Conservation (phyloP, 2,113 vertebrate genomes). For the Todiramphus saurophagus region DNA sequence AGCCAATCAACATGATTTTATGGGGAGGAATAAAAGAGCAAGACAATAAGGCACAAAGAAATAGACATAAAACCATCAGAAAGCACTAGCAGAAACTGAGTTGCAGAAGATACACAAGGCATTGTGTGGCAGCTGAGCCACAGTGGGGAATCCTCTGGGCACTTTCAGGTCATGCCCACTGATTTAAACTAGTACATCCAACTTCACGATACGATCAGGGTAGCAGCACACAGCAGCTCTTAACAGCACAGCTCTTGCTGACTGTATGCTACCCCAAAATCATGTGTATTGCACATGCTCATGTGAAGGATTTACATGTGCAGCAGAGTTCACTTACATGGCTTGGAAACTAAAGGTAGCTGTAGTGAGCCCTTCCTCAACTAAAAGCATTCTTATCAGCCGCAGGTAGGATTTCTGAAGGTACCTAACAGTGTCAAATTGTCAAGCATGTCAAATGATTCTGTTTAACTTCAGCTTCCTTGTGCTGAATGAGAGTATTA, state of each 20-base stretch:
- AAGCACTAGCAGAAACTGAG: not conserved
- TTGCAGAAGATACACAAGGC: not conserved
- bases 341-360: not conserved
- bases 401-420: not conserved
- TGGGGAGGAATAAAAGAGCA: not conserved
- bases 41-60: not conserved
- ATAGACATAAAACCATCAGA: not conserved
- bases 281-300: not conserved
- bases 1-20: not conserved
- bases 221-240: not conserved
- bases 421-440: too few relatives aligned
- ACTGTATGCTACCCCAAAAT: not conserved
- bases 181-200: not conserved
- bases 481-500: not conserved
- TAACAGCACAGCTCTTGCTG: not conserved
- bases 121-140: not conserved
- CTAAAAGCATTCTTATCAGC: not conserved
- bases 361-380: not conserved
- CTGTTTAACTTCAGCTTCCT: not conserved
- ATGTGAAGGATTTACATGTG: not conserved
- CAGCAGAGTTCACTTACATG: not conserved
- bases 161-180: not conserved
- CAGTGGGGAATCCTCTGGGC: not conserved
- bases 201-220: not conserved
- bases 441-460: not conserved